Evolutionary conservation across 1,140 invertebrate genomes (phyloP).

Genomic region (Drosophila varians): DNA sequence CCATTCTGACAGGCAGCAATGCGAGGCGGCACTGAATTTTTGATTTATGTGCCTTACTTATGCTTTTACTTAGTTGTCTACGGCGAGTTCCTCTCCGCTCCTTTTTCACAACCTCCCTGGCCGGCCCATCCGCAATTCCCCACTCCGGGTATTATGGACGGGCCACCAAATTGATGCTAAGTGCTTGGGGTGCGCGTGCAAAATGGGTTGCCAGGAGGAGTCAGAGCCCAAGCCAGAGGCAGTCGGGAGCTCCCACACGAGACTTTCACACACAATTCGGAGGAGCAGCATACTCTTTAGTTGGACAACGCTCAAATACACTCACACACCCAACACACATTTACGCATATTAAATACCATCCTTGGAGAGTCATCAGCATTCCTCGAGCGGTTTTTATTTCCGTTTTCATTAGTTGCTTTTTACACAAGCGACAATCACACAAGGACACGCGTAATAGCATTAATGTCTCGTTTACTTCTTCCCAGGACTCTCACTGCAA

Average conservation of each 20-base stretch:
- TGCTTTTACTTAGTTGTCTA: conserved; percentile 80
- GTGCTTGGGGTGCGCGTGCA: conserved; percentile 76
- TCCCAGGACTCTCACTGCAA: conserved; percentile 29
- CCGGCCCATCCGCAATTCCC: background rate
- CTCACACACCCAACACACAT: conserved; percentile 25
- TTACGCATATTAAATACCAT: conserved; percentile 78
- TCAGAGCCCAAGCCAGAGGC: background rate
- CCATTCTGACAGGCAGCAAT: conserved; percentile 73
- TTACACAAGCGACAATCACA: conserved; percentile 74
- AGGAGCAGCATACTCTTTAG: conserved; percentile 10
- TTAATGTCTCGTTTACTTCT: conserved; percentile 78
- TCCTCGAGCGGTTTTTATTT: conserved; percentile 80
- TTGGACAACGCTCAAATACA: background rate
- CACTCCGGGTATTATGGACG: conserved; percentile 62
- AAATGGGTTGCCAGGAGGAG: conserved; percentile 65
- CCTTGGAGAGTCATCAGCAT: conserved; percentile 83
- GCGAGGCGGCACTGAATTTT: conserved; percentile 77
- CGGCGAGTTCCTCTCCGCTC: conserved; percentile 14
- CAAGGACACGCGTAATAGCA: conserved; percentile 65
- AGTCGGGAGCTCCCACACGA: conserved; percentile 45
- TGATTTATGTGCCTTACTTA: conserved; percentile 82
- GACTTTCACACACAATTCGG: conserved; percentile 63
- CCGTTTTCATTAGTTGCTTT: conserved; percentile 82
- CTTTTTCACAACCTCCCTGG: background rate
- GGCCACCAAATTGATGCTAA: conserved; percentile 80